phyloP scores from a whole-genome alignment of 2,113 vertebrate species.

The Oryctolagus cuniculus region mOryCun1.1 NC_091441.1:91519501-91520000 shows the following conservation, averaged over 20 bases:
- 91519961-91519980: slow-evolving; percentile 69
- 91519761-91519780: neutral
- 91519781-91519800: slow-evolving; percentile 55
- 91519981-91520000: slow-evolving; percentile 52
- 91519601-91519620: neutral
- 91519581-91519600: neutral
- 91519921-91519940: neutral
- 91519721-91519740: neutral
- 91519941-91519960: slow-evolving; percentile 9
- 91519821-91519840: neutral
- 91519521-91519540: neutral
- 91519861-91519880: neutral
- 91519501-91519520: neutral
- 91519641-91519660: neutral
- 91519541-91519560: neutral
- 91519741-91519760: slow-evolving; percentile 40
- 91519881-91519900: neutral
- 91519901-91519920: neutral
- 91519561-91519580: neutral
- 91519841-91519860: slow-evolving; percentile 16
- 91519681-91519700: neutral
- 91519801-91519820: slow-evolving; percentile 51
- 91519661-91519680: neutral
- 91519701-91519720: neutral
- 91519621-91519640: neutral